phyloP scores from a whole-genome alignment of 2,888 invertebrate genomes.

The Drosophila diplacantha region DNA sequence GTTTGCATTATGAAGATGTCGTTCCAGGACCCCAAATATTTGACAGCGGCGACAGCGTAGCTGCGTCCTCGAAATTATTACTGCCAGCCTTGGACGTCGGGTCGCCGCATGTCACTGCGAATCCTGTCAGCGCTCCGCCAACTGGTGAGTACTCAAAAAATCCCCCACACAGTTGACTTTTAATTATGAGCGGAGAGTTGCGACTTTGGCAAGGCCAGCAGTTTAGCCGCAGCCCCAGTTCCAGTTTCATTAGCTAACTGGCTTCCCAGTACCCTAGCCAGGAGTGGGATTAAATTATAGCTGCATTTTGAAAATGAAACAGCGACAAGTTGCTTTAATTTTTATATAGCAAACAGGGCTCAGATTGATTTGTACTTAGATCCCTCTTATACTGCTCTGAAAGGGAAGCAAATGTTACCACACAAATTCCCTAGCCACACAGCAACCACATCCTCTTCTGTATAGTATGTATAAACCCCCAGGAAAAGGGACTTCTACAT shows the following conservation, averaged over 20 bases:
- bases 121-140: conserved; percentile 53
- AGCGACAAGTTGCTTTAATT: background rate
- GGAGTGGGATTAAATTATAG: background rate
- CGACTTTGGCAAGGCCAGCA: conserved; percentile 52
- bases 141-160: conserved; percentile 56
- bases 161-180: conserved; percentile 65
- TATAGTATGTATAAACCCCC: background rate
- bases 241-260: conserved; percentile 20
- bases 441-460: background rate
- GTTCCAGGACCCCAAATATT: conserved; percentile 63
- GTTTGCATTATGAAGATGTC: conserved; percentile 72
- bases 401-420: background rate
- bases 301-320: background rate
- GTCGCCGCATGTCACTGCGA: conserved; percentile 57
- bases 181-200: conserved; percentile 68
- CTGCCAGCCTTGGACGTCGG: conserved; percentile 51
- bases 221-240: conserved; percentile 37
- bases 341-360: too few relatives aligned
- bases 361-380: background rate
- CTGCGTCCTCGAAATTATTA: conserved; percentile 59
- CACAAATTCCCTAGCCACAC: background rate
- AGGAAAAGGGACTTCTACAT: conserved; percentile 8
- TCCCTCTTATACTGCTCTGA: background rate
- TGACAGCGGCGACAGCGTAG: conserved; percentile 48
- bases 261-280: background rate